Percentiles rank a stretch among this genome's conserved stretches.
These are phyloP conservation scores for Flexamia atlantica DNA, from an alignment of 2,888 invertebrate genomes.

Conservation along the genomic window DNA sequence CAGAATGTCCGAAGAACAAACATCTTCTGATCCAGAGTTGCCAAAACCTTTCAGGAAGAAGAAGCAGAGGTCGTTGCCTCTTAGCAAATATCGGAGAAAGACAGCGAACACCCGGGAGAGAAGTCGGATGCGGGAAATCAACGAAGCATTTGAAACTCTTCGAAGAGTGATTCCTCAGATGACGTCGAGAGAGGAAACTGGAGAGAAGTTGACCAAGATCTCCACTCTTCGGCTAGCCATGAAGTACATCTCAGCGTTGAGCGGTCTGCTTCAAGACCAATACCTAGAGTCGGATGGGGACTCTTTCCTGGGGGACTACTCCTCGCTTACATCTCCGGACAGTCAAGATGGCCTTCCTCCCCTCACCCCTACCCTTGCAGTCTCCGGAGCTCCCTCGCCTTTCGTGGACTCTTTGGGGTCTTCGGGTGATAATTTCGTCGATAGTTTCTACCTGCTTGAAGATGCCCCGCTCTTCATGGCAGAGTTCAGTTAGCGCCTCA, in stretches of 20 bases:
- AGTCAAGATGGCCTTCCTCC: slow-evolving; percentile 64
- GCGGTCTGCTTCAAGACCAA: slow-evolving; percentile 77
- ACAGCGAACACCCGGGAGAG: slow-evolving; percentile 94
- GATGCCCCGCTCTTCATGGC: slow-evolving; percentile 2
- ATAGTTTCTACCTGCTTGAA: slow-evolving; percentile 45
- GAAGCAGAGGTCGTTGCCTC: slow-evolving; percentile 81
- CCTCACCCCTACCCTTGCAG: neutral
- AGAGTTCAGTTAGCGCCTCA: slow-evolving; percentile 46
- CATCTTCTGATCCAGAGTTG: slow-evolving; percentile 64
- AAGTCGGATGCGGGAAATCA: slow-evolving; percentile 93
- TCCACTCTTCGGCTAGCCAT: slow-evolving; percentile 92
- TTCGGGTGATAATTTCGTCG: neutral
- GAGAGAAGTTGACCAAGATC: slow-evolving; percentile 92
- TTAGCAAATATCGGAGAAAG: slow-evolving; percentile 93
- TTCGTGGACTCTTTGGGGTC: slow-evolving; percentile 4
- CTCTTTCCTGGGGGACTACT: slow-evolving; percentile 72
- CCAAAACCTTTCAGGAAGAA: slow-evolving; percentile 73
- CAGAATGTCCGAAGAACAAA: slow-evolving; percentile 73
- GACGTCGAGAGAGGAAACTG: slow-evolving; percentile 73
- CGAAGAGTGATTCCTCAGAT: slow-evolving; percentile 85
- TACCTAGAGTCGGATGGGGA: slow-evolving; percentile 71
- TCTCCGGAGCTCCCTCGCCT: neutral
- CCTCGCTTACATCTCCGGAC: slow-evolving; percentile 63
- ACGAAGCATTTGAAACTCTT: slow-evolving; percentile 90
- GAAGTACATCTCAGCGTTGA: slow-evolving; percentile 89